A percentile compares a stretch with the other conserved stretches of the same genome.
These are phyloP conservation scores for Monopis laevigella DNA, from an alignment of 2,888 invertebrate genomes.

Conservation along the genomic window DNA sequence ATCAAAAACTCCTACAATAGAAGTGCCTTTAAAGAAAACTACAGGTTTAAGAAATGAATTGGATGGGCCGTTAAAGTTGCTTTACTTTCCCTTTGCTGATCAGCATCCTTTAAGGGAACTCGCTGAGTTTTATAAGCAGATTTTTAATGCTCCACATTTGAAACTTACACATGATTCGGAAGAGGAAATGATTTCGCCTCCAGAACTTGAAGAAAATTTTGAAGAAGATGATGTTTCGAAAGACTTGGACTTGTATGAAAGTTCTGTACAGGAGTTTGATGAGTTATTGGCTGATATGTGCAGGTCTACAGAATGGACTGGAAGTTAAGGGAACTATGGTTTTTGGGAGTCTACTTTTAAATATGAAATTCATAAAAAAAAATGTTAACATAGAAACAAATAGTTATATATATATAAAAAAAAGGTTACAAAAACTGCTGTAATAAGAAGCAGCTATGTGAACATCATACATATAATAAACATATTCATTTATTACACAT, in stretches of 20 bases:
- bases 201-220: constrained; percentile 28
- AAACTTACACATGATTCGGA: constrained; percentile 37
- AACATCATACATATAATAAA: too few relatives aligned
- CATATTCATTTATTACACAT: too few relatives aligned
- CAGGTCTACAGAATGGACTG: constrained; percentile 70
- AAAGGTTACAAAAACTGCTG: too few relatives aligned
- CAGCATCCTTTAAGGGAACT: constrained; percentile 77
- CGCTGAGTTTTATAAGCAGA: constrained; percentile 82
- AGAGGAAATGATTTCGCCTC: constrained; percentile 17
- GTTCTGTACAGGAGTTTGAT: constrained; percentile 78
- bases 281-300: constrained; percentile 77
- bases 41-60: constrained; percentile 51
- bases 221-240: constrained; percentile 69
- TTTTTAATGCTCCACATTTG: constrained; percentile 73
- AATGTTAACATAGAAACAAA: too few relatives aligned
- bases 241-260: constrained; percentile 79
- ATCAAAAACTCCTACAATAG: constrained; percentile 49
- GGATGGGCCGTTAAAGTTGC: constrained; percentile 73
- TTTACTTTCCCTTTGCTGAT: constrained; percentile 83
- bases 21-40: constrained; percentile 53
- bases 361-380: too few relatives aligned
- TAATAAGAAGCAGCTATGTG: too few relatives aligned
- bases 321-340: constrained; percentile 28
- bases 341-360: constrained; percentile 1
- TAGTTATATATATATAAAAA: too few relatives aligned